Percentiles rank a stretch among this genome's conserved stretches.
Evolutionary conservation across 2,113 vertebrate genomes (phyloP).

Genomic region (Leptosomus discolor): DNA sequence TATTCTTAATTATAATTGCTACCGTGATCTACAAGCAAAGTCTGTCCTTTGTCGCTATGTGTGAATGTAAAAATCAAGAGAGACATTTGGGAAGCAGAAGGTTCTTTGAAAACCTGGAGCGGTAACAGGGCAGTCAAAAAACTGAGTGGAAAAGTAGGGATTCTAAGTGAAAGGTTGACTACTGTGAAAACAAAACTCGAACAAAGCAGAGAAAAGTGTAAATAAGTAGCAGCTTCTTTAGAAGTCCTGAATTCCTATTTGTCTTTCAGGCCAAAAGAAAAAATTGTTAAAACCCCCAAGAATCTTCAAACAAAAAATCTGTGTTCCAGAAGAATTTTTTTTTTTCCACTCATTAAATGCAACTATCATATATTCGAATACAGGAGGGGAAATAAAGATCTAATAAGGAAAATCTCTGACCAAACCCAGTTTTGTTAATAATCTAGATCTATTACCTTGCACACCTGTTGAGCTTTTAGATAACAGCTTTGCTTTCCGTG

Average conservation of each 20-base stretch:
- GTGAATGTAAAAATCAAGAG: neutral
- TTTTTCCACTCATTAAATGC: neutral
- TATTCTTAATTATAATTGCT: neutral
- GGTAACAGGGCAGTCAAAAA: neutral
- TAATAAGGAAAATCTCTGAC: neutral
- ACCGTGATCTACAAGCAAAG: neutral
- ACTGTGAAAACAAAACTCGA: neutral
- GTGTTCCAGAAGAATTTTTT: neutral
- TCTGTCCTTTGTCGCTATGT: neutral
- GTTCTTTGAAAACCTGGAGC: neutral
- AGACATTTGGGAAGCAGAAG: neutral
- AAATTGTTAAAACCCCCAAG: accelerated
- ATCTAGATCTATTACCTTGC: neutral
- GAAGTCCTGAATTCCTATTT: neutral
- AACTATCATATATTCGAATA: neutral
- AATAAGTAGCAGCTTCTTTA: accelerated
- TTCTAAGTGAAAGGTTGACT: neutral
- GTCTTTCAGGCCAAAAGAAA: neutral
- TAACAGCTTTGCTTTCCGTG: neutral
- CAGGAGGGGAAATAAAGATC: neutral
- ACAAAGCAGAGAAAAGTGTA: neutral
- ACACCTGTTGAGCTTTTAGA: neutral
- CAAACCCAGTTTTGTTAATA: neutral
- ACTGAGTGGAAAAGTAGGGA: neutral
- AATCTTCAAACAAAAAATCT: neutral